Base-by-base conservation (phyloP, 2,888 invertebrate genomes). In the Hydrotaea cyrtoneurina region DNA sequence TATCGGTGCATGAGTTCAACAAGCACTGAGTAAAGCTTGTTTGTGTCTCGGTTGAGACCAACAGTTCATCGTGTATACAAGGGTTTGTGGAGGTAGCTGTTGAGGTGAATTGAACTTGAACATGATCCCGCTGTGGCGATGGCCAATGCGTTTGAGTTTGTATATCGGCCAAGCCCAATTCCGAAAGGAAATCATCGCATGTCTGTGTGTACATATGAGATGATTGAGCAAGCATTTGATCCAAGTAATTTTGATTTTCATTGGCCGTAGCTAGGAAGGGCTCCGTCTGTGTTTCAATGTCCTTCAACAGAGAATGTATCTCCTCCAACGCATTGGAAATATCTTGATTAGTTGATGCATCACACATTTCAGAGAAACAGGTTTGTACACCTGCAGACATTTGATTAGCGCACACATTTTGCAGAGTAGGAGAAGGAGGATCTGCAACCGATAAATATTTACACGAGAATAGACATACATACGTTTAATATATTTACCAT, bases 121-220 rank as follows among this genome's bases (percentile, higher is more conserved):
- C 74, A 53, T 43, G 75, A 8, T 80, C 69, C 0, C 53, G 83
- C 80, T 87, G 85, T 17, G 85, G 82, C 23, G 78, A 82, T 0
- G 86, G 82, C 93, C 94, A 94, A 64, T 93, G 93, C 0, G 95
- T 95, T 89, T 95, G 95, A 0, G 95, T 95, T 88, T 95, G 94
- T 80, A 94, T 95, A 87, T 95, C 93, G 21, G 93, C 93, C 55
- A 95, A 91, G n/a, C 93, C 94, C 39, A 95, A 91, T 86, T 94
- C 94, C 5, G 92, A 90, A 36, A 94, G 89, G 66, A 94, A 93
- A 80, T 94, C 93, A 74, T 87, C 87, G 87, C 94, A 94, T 1
- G 94, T 94, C 17, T 89, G 89, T 0, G 94, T 94, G 62, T 87
- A 85, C 83, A 86, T 88, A 43, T 88, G 86, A 0, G 86, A 79